Percentiles rank a stretch among this genome's conserved stretches.
These are phyloP conservation scores for Polypedilum pembai DNA, from an alignment of 1,140 invertebrate genomes.

Conservation along the genomic window DNA sequence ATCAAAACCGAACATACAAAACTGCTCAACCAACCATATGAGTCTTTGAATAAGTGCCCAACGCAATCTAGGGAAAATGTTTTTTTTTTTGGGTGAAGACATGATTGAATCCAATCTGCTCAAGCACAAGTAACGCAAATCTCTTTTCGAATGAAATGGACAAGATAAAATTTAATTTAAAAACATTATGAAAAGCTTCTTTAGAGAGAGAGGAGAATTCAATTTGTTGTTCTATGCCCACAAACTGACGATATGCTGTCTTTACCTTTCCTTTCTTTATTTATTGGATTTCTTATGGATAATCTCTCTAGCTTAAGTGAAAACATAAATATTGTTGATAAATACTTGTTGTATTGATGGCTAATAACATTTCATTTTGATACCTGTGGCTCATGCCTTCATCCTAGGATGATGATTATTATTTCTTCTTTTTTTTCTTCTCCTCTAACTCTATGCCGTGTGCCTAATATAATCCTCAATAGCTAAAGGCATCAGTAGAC, in stretches of 20 bases:
- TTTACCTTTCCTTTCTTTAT: background rate
- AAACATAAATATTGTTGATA: constrained; percentile 13
- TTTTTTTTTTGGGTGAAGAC: background rate
- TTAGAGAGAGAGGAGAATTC: too few relatives aligned
- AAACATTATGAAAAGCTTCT: constrained; percentile 17
- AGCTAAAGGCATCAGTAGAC: background rate
- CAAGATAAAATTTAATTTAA: constrained; percentile 29
- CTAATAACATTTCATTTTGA: constrained; percentile 9
- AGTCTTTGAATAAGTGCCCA: background rate
- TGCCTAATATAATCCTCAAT: constrained; percentile 7
- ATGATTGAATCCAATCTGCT: constrained; percentile 27
- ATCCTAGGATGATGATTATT: background rate
- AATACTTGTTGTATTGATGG: constrained; percentile 26
- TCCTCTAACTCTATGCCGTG: background rate
- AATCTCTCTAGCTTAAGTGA: constrained; percentile 12
- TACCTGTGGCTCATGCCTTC: constrained; percentile 26
- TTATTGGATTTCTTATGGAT: constrained; percentile 25
- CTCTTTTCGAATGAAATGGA: constrained; percentile 6
- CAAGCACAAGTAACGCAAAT: constrained; percentile 7
- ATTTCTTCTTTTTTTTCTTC: background rate
- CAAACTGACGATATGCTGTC: background rate
- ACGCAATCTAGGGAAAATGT: background rate
- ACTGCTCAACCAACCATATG: background rate
- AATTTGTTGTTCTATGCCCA: background rate
- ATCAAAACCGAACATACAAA: constrained; percentile 20